Evolutionary conservation across 2,888 invertebrate species (phyloP).

Genomic region (Drosophila heteroneura): DNA sequence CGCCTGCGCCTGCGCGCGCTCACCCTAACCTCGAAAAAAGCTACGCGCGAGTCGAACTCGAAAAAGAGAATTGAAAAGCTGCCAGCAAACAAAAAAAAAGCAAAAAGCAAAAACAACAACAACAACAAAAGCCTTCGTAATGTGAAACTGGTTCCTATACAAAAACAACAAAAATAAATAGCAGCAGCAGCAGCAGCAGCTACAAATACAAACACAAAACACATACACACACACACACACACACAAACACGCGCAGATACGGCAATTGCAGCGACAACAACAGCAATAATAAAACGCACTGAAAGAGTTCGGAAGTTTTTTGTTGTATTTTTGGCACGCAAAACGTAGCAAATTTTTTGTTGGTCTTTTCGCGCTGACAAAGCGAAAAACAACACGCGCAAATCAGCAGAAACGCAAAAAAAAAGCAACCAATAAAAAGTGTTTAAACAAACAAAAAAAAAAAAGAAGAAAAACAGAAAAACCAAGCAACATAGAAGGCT

Average conservation of each 20-base stretch:
- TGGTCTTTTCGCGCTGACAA: conserved; percentile 54
- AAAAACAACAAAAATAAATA: conserved; percentile 14
- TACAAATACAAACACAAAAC: conserved; percentile 34
- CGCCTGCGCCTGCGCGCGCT: conserved; percentile 64
- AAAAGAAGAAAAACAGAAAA: background rate
- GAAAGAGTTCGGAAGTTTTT: conserved; percentile 61
- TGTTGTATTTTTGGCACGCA: conserved; percentile 54
- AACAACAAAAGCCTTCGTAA: conserved; percentile 68
- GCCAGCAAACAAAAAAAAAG: conserved; percentile 35
- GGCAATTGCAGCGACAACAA: conserved; percentile 65
- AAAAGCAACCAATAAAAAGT: conserved; percentile 25
- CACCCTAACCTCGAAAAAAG: conserved; percentile 69
- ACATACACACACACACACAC: conserved; percentile 12
- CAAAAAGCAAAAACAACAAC: conserved; percentile 37
- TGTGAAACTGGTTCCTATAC: conserved; percentile 77
- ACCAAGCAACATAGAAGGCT: background rate
- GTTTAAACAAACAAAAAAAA: conserved; percentile 9
- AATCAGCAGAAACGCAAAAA: conserved; percentile 3
- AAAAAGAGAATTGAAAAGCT: conserved; percentile 57
- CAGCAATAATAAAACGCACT: conserved; percentile 62
- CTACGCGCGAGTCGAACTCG: conserved; percentile 52
- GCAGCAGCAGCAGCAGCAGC: conserved; percentile 22
- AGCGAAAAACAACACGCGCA: conserved; percentile 58
- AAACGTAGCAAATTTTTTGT: conserved; percentile 50
- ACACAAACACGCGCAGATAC: conserved; percentile 40